Percentiles rank a stretch among this genome's conserved stretches.
phyloP scores from a whole-genome alignment of 1,140 invertebrate species.

The Cydia amplana region DNA sequence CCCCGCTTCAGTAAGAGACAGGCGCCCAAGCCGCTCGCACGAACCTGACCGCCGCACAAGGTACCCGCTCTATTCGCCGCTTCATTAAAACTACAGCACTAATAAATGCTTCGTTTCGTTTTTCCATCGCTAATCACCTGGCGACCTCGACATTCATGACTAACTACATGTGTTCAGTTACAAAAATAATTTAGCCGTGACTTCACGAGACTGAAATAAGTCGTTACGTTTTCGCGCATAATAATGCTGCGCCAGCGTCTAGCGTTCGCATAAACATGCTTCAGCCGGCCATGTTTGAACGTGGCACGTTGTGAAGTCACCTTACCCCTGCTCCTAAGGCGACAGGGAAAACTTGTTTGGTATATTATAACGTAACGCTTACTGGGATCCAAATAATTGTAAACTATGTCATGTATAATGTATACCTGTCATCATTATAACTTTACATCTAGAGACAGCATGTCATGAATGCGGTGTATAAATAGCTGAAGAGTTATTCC shows the following conservation, averaged over 20 bases:
- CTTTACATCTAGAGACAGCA: constrained; percentile 13
- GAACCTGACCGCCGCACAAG: constrained; percentile 74
- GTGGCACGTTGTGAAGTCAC: not conserved
- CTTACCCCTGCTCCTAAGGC: not conserved
- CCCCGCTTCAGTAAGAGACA: constrained; percentile 66
- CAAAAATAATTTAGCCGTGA: constrained; percentile 70
- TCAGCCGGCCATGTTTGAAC: not conserved
- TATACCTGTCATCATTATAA: constrained; percentile 14
- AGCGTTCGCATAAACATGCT: constrained; percentile 8
- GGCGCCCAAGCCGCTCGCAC: constrained; percentile 73
- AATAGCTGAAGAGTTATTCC: constrained; percentile 47
- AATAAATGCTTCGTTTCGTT: constrained; percentile 67
- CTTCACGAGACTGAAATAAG: constrained; percentile 73
- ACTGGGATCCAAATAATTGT: not conserved
- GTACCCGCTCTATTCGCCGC: constrained; percentile 57
- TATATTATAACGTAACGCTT: not conserved
- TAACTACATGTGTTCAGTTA: constrained; percentile 68
- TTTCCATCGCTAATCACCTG: constrained; percentile 68
- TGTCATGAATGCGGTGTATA: constrained; percentile 29
- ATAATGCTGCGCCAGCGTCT: constrained; percentile 41
- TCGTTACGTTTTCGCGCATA: constrained; percentile 51
- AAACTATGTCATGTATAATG: not conserved
- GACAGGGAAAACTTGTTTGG: not conserved
- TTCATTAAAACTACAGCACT: constrained; percentile 68
- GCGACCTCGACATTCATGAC: constrained; percentile 62